Conservation (phyloP, 2,888 invertebrate species). For the Muscina levida region DNA sequence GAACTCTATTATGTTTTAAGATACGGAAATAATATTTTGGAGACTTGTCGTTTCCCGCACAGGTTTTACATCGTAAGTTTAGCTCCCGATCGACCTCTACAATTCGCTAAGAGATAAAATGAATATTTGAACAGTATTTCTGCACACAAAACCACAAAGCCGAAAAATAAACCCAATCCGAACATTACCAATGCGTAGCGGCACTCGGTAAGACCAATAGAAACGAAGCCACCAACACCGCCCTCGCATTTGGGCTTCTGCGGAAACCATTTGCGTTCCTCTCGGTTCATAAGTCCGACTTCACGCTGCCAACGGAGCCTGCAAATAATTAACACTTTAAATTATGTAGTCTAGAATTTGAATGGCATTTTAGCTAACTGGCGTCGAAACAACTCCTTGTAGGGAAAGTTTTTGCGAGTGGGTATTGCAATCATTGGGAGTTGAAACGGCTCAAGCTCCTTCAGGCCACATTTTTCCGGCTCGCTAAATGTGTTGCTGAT, state of each 20-base stretch:
- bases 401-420: slow-evolving; percentile 82
- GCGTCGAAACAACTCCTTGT: slow-evolving; percentile 81
- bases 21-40: too few relatives aligned
- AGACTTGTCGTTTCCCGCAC: too few relatives aligned
- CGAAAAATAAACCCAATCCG: slow-evolving; percentile 72
- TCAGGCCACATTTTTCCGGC: slow-evolving; percentile 83
- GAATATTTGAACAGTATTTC: slow-evolving; percentile 67
- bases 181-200: slow-evolving; percentile 81
- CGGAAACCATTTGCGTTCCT: slow-evolving; percentile 82
- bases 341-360: slow-evolving; percentile 1
- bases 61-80: too few relatives aligned
- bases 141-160: slow-evolving; percentile 69
- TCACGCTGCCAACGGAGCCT: slow-evolving; percentile 84
- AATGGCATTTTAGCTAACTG: slow-evolving; percentile 70
- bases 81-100: too few relatives aligned
- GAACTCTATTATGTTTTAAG: too few relatives aligned
- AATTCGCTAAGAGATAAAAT: slow-evolving; percentile 22
- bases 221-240: slow-evolving; percentile 81
- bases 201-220: slow-evolving; percentile 82
- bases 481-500: slow-evolving; percentile 84
- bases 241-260: slow-evolving; percentile 81
- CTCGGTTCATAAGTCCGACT: slow-evolving; percentile 81
- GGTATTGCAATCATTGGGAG: slow-evolving; percentile 82
- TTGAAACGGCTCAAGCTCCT: slow-evolving; percentile 83
- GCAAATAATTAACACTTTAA: slow-evolving; percentile 34